Evolutionary conservation across 2,888 invertebrate genomes (phyloP).

Genomic region (Pollenia amentaria): DNA sequence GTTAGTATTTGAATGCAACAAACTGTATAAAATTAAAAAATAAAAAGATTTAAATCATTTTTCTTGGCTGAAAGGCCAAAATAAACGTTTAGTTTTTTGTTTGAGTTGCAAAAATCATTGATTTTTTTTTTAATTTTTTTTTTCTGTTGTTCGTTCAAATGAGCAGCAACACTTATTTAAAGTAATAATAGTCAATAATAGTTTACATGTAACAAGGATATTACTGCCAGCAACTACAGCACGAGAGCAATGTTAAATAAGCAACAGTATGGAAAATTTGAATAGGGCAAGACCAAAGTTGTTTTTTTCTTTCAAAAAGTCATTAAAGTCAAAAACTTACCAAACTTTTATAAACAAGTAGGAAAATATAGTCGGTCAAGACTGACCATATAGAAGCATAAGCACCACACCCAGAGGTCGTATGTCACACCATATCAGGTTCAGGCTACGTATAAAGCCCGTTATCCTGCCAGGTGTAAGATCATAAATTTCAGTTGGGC

Average conservation of each 20-base stretch:
- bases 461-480: too few relatives aligned
- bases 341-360: too few relatives aligned
- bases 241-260: not conserved
- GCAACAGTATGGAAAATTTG: not conserved
- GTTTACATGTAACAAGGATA: not conserved
- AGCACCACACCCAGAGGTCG: too few relatives aligned
- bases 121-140: conserved; percentile 9
- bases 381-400: too few relatives aligned
- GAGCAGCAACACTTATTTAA: conserved; percentile 1
- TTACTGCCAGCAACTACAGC: not conserved
- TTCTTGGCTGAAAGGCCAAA: conserved; percentile 19
- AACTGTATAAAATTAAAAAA: conserved; percentile 14
- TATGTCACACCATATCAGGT: too few relatives aligned
- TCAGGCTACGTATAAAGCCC: too few relatives aligned
- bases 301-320: too few relatives aligned
- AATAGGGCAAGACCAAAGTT: not conserved
- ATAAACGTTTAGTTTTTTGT: conserved; percentile 30
- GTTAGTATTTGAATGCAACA: conserved; percentile 8
- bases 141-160: not conserved
- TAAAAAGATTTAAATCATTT: not conserved
- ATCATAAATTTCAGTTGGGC: too few relatives aligned
- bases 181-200: not conserved
- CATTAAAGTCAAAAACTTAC: too few relatives aligned
- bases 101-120: conserved; percentile 26
- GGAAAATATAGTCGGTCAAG: too few relatives aligned